These are phyloP conservation scores for Chondrilla cf. caribensis DNA, from an alignment of 37 sponge, comb jelly and placozoan genomes.

Conservation along the genomic window DNA sequence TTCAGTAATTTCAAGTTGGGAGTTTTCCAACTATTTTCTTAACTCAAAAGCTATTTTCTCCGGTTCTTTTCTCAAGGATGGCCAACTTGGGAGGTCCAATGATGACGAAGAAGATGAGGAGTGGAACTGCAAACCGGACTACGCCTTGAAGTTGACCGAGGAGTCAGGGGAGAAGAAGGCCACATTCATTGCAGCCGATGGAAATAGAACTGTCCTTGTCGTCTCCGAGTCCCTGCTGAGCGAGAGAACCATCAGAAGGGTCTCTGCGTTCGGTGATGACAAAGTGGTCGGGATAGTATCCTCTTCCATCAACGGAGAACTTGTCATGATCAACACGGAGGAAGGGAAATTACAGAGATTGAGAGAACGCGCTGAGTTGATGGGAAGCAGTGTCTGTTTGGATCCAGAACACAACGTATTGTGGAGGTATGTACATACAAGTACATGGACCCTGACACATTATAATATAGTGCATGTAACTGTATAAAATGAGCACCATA, in stretches of 20 bases:
- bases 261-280: conserved; percentile 12
- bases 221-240: conserved; percentile 70
- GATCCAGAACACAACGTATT: conserved; percentile 77
- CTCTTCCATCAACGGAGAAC: not conserved
- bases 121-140: conserved; percentile 66
- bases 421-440: conserved; percentile 51
- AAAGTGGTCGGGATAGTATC: not conserved
- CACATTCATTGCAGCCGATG: conserved; percentile 62
- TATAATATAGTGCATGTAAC: too few species aligned
- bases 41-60: too few species aligned
- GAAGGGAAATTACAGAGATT: not conserved
- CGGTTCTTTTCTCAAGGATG: too few species aligned
- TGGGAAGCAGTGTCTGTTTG: conserved; percentile 42
- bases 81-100: conserved; percentile 69
- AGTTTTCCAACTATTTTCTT: too few species aligned
- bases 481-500: too few species aligned
- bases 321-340: conserved; percentile 34
- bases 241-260: conserved; percentile 28
- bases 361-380: conserved; percentile 61
- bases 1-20: too few species aligned
- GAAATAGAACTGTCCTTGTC: conserved; percentile 69
- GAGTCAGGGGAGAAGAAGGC: conserved; percentile 42
- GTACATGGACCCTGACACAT: too few species aligned
- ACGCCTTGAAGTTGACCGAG: conserved; percentile 29
- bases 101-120: conserved; percentile 42